These are phyloP conservation scores for Penaeus vannamei DNA, from an alignment of 1,140 invertebrate species.

Conservation along the genomic window DNA sequence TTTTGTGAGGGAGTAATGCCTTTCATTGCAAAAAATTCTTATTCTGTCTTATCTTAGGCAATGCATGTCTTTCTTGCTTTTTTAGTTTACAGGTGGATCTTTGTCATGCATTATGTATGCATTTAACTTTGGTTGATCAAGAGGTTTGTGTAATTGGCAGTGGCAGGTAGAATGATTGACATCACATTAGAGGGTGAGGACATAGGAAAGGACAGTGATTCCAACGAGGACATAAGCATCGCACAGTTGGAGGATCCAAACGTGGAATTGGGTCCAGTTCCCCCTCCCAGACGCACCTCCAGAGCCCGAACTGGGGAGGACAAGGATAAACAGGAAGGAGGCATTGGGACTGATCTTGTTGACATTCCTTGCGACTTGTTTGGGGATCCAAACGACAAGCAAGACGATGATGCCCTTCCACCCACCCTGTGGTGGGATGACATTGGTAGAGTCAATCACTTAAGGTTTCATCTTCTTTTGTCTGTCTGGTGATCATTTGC, in stretches of 20 bases:
- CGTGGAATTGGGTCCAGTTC: slow-evolving; percentile 22
- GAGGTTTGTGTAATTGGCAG: slow-evolving; percentile 8
- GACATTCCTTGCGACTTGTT: slow-evolving; percentile 45
- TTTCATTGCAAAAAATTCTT: too few species aligned
- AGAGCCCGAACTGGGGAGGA: not conserved
- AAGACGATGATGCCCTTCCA: slow-evolving; percentile 51
- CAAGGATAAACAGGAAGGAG: slow-evolving; percentile 4
- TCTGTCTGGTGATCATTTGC: too few species aligned
- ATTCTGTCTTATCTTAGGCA: too few species aligned
- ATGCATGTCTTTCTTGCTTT: too few species aligned
- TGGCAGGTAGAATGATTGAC: slow-evolving; percentile 52
- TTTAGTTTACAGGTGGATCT: not conserved
- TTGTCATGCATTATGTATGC: not conserved
- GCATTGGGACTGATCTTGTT: slow-evolving; percentile 33
- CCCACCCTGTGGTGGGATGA: slow-evolving; percentile 63
- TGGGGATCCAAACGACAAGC: slow-evolving; percentile 36
- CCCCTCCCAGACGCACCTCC: slow-evolving; percentile 46
- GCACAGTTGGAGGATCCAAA: slow-evolving; percentile 10
- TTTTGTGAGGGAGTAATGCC: too few species aligned
- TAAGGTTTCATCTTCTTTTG: too few species aligned
- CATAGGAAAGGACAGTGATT: not conserved
- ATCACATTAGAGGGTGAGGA: slow-evolving; percentile 24
- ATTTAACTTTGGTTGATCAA: not conserved
- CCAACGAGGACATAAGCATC: slow-evolving; percentile 44
- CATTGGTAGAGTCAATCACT: slow-evolving; percentile 38